Percentiles rank a stretch among this genome's conserved stretches.
These are phyloP conservation scores for Stenopsyche tienmushanensis DNA, from an alignment of 1,140 invertebrate genomes.

Conservation along the genomic window DNA sequence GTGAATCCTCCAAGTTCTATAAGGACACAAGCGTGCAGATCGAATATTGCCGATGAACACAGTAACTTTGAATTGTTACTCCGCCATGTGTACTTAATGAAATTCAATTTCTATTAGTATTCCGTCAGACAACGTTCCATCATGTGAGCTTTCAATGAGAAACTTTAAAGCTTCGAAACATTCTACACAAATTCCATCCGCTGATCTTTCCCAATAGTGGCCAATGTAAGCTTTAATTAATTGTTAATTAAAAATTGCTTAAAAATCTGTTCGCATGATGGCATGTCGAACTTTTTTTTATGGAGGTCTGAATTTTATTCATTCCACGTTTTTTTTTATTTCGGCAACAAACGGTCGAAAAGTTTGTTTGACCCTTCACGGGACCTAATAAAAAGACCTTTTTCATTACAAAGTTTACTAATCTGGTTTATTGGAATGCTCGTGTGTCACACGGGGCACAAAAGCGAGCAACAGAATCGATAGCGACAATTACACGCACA, in stretches of 20 bases:
- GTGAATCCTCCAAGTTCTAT: too few species aligned
- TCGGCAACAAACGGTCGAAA: neutral
- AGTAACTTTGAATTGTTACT: neutral
- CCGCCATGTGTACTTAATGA: neutral
- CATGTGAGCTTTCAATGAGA: too few species aligned
- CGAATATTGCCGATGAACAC: neutral
- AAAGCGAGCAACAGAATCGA: slow-evolving; percentile 7
- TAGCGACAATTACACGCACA: slow-evolving; percentile 16
- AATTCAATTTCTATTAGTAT: too few species aligned
- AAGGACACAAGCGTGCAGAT: neutral
- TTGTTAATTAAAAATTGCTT: too few species aligned
- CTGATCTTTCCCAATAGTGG: too few species aligned
- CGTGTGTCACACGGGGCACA: slow-evolving; percentile 16
- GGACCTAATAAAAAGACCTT: slow-evolving; percentile 18
- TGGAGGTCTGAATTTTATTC: too few species aligned
- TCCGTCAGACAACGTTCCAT: too few species aligned
- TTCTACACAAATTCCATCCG: too few species aligned
- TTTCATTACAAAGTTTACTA: slow-evolving; percentile 31
- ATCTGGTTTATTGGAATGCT: slow-evolving; percentile 28
- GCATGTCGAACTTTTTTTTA: too few species aligned
- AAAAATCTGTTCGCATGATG: too few species aligned
- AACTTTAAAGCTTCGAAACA: too few species aligned
- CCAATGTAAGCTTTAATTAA: too few species aligned
- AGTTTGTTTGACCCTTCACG: slow-evolving; percentile 2
- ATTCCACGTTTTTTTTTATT: neutral